These are phyloP conservation scores for Gymnogyps californianus DNA, from an alignment of 2,113 vertebrate species.

Conservation along the genomic window DNA sequence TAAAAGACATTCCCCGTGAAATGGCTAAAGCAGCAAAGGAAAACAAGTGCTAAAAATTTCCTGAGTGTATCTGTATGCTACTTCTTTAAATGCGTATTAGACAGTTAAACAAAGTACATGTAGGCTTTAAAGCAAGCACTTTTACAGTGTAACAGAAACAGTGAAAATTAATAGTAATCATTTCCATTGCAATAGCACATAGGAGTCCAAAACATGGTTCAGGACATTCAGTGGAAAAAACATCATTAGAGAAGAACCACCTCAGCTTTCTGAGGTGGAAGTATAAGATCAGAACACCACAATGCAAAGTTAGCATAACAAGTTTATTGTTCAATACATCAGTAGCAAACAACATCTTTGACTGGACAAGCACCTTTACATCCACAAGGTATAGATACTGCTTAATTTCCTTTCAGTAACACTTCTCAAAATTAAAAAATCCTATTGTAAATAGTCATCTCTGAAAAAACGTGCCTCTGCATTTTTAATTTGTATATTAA, in stretches of 20 bases:
- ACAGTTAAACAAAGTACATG: neutral
- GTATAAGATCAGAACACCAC: neutral
- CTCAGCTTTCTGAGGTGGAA: neutral
- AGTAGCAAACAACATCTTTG: neutral
- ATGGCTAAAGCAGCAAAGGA: neutral
- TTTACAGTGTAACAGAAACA: neutral
- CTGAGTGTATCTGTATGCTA: accelerated
- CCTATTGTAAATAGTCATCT: neutral
- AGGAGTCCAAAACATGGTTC: neutral
- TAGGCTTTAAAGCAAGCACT: neutral
- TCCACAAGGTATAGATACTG: accelerated
- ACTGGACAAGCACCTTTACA: neutral
- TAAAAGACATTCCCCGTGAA: neutral
- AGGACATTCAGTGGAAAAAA: neutral
- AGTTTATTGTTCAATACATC: neutral
- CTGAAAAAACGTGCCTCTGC: neutral
- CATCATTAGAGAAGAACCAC: neutral
- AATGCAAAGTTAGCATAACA: neutral
- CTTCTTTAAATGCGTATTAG: accelerated
- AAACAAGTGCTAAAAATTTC: neutral
- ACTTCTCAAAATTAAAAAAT: neutral
- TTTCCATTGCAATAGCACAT: neutral
- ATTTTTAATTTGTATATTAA: neutral
- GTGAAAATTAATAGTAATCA: neutral
- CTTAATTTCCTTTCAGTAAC: neutral